Conservation (phyloP, 1,140 invertebrate genomes). For the Spodoptera litura region DNA sequence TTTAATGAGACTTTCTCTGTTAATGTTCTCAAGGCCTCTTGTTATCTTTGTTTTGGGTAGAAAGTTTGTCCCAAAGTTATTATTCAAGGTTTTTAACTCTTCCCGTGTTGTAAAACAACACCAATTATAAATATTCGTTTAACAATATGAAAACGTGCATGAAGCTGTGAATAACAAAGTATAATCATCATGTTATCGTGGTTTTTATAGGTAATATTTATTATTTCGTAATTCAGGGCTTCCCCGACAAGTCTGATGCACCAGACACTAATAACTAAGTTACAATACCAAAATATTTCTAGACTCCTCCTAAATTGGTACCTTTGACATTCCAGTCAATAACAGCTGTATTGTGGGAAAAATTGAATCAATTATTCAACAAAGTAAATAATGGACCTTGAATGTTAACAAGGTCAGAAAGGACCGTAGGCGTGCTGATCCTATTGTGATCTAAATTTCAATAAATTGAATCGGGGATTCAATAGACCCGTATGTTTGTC, state of each 20-base stretch:
- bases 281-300: neutral
- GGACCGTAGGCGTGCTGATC: conserved; percentile 39
- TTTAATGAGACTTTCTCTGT: conserved; percentile 39
- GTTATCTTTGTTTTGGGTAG: conserved; percentile 25
- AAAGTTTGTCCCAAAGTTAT: neutral
- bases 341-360: conserved; percentile 20
- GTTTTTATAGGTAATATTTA: too few species aligned
- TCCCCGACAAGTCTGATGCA: too few species aligned
- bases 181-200: too few species aligned
- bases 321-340: neutral
- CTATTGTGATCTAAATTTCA: conserved; percentile 38
- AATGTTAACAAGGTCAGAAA: conserved; percentile 46
- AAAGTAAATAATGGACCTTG: conserved; percentile 36
- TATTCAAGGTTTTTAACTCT: neutral
- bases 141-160: too few species aligned
- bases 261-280: too few species aligned
- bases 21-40: conserved; percentile 15
- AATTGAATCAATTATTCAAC: conserved; percentile 37
- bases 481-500: conserved; percentile 37
- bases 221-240: too few species aligned
- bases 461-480: conserved; percentile 34
- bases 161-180: too few species aligned
- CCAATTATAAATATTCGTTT: too few species aligned
- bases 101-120: neutral
- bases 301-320: neutral